phyloP scores from a whole-genome alignment of 2,113 vertebrate species.

The Crotalus tigris region DNA sequence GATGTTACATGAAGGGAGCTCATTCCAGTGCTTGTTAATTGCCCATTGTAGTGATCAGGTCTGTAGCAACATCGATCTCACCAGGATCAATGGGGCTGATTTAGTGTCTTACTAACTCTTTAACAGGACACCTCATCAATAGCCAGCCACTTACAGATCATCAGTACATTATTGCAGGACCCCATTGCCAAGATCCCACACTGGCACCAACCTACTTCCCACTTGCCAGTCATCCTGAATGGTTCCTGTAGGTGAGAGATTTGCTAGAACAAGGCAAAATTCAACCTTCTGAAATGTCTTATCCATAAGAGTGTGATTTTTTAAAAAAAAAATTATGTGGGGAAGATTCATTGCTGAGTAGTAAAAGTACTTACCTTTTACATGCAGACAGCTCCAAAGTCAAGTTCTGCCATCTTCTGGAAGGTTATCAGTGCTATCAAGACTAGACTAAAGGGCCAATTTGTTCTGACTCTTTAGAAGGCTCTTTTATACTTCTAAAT shows the following conservation, averaged over 20 bases:
- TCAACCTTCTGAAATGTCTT: background rate
- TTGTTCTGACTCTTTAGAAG: background rate
- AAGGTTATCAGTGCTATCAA: background rate
- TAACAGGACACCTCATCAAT: constrained; percentile 81
- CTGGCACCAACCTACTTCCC: background rate
- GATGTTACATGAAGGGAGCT: constrained; percentile 68
- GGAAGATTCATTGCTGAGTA: background rate
- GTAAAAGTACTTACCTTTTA: background rate
- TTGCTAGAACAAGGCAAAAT: background rate
- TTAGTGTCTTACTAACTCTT: constrained; percentile 84
- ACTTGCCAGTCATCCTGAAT: constrained; percentile 45
- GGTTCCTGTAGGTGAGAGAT: constrained; percentile 46
- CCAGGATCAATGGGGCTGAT: constrained; percentile 82
- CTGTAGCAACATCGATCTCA: constrained; percentile 79
- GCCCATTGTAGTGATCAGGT: constrained; percentile 69
- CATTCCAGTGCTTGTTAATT: constrained; percentile 73
- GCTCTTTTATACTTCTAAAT: background rate
- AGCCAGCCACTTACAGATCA: constrained; percentile 75
- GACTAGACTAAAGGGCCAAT: background rate
- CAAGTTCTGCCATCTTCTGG: background rate
- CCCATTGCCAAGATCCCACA: constrained; percentile 22
- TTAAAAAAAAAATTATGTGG: background rate
- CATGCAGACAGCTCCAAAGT: background rate
- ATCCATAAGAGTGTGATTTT: background rate
- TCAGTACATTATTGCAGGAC: constrained; percentile 46